Evolutionary conservation across 2,113 vertebrate genomes (phyloP).

Genomic region (Heliornis fulica): DNA sequence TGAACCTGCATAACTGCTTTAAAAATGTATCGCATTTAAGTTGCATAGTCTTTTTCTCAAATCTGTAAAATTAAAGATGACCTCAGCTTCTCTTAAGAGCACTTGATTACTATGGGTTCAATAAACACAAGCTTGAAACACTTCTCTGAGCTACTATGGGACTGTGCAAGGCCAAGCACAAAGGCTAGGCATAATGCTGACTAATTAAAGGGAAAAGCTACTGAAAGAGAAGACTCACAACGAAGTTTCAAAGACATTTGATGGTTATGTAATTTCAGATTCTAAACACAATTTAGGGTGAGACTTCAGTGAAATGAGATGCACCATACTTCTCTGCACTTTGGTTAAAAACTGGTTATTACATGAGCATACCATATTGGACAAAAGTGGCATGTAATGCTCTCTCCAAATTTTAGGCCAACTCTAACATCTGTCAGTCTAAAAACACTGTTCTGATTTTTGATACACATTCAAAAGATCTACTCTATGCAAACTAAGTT

Average conservation of each 20-base stretch:
- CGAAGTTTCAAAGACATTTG: background rate
- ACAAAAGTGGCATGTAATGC: background rate
- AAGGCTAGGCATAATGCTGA: background rate
- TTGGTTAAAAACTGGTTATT: background rate
- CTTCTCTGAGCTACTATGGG: background rate
- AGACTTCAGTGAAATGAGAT: background rate
- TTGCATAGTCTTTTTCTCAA: background rate
- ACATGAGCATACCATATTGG: background rate
- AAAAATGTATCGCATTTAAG: background rate
- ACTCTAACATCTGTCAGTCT: background rate
- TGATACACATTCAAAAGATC: background rate
- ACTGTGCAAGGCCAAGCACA: background rate
- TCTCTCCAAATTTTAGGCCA: background rate
- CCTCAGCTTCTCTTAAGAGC: background rate
- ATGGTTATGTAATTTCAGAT: background rate
- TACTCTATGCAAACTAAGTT: background rate
- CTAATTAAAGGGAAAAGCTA: background rate
- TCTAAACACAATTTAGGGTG: background rate
- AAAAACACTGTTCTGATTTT: background rate
- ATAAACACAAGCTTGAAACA: background rate
- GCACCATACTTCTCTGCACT: background rate
- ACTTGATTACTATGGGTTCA: background rate
- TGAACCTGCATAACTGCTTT: slow-evolving; percentile 1
- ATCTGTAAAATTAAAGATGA: background rate
- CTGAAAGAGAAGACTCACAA: background rate